Evolutionary conservation across 2,113 vertebrate genomes (phyloP).

Genomic region (Acrocephalus kingi): DNA sequence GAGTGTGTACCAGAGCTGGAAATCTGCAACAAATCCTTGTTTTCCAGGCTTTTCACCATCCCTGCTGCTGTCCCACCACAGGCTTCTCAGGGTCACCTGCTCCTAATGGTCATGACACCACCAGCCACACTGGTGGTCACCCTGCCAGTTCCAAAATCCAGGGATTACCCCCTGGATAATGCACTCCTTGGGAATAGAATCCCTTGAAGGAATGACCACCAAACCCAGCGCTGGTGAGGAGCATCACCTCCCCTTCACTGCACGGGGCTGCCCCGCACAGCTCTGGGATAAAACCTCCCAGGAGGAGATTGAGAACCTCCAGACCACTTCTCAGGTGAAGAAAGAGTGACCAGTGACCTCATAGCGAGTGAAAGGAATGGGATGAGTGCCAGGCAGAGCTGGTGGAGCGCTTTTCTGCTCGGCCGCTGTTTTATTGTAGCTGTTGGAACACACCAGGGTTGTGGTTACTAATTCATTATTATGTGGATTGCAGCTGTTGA

Average conservation of each 20-base stretch:
- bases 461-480: slow-evolving; percentile 25
- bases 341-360: background rate
- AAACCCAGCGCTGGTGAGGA: background rate
- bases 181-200: fast-evolving
- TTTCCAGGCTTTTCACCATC: background rate
- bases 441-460: background rate
- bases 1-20: background rate
- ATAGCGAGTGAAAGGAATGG: background rate
- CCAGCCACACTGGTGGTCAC: background rate
- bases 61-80: background rate
- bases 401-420: background rate
- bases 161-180: fast-evolving
- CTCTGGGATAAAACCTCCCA: background rate
- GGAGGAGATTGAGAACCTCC: background rate
- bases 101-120: background rate
- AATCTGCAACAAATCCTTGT: background rate
- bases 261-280: fast-evolving
- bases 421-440: background rate
- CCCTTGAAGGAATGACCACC: fast-evolving
- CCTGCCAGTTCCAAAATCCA: background rate
- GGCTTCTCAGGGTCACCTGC: too few species aligned
- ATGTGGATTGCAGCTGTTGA: slow-evolving; percentile 21
- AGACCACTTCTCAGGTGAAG: background rate
- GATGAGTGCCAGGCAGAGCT: background rate
- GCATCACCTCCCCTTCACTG: fast-evolving